A percentile compares a stretch with the other conserved stretches of the same genome.
Evolutionary conservation across 1,140 invertebrate species (phyloP).

Genomic region (Acromyrmex heyeri): DNA sequence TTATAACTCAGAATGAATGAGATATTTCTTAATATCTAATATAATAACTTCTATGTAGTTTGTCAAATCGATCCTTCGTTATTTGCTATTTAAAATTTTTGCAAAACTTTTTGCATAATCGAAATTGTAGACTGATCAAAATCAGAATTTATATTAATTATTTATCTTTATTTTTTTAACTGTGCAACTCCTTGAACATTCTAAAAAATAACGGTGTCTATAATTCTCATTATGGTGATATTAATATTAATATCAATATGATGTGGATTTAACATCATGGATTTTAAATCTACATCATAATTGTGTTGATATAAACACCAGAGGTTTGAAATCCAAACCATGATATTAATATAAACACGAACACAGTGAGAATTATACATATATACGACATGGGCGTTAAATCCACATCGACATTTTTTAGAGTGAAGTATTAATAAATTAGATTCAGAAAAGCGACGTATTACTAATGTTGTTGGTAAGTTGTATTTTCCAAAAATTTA

Average conservation of each 20-base stretch:
- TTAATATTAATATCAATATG: too few relatives aligned
- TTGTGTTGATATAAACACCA: too few relatives aligned
- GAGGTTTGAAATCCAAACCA: too few relatives aligned
- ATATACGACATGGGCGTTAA: too few relatives aligned
- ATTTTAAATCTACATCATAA: too few relatives aligned
- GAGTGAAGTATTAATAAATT: neutral
- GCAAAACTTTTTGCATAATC: neutral
- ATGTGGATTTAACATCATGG: too few relatives aligned
- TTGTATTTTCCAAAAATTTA: conserved; percentile 17
- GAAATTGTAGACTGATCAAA: neutral
- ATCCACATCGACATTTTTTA: too few relatives aligned
- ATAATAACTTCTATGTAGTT: neutral
- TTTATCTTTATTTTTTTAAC: neutral
- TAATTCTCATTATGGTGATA: too few relatives aligned
- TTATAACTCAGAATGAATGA: neutral
- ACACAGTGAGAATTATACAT: too few relatives aligned
- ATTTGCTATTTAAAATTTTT: neutral
- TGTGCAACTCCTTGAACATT: neutral
- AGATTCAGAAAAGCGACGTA: too few relatives aligned
- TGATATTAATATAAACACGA: too few relatives aligned
- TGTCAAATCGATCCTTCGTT: neutral
- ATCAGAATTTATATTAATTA: neutral
- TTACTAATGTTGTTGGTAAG: neutral
- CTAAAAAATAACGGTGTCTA: too few relatives aligned
- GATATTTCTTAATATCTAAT: neutral